phyloP scores from a whole-genome alignment of 2,113 vertebrate species.

The Aviceda subcristata region DNA sequence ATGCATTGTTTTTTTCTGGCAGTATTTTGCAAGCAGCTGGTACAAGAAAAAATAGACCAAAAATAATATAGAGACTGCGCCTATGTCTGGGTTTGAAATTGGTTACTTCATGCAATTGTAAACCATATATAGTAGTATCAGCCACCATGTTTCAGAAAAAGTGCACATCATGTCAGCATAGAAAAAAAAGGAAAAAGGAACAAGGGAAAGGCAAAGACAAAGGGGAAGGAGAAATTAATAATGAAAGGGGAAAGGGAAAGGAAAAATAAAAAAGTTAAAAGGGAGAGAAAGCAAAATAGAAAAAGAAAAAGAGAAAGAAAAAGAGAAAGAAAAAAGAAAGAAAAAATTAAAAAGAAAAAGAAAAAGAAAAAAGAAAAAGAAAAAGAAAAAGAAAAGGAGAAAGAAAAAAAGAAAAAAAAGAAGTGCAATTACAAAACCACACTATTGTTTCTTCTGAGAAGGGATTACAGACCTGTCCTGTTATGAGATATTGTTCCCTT shows the following conservation, averaged over 20 bases:
- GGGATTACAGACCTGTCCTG: neutral
- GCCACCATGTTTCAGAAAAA: neutral
- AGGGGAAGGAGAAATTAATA: neutral
- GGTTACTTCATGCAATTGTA: neutral
- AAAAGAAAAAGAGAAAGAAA: rapidly evolving
- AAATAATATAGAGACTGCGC: neutral
- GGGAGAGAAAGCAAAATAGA: too few relatives aligned
- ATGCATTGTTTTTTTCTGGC: neutral
- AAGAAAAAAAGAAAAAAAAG: neutral
- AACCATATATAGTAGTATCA: neutral
- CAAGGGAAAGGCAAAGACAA: neutral
- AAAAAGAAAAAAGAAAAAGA: rapidly evolving
- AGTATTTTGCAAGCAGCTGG: neutral
- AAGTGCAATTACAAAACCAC: neutral
- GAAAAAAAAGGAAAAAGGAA: neutral
- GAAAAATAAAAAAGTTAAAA: neutral
- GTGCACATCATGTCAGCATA: neutral
- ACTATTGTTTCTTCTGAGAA: neutral
- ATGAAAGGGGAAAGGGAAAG: too few relatives aligned
- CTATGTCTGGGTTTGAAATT: neutral
- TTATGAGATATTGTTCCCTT: neutral
- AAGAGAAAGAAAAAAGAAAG: rapidly evolving
- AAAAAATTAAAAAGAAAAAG: rapidly evolving
- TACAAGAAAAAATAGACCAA: neutral
- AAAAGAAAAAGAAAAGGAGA: too few relatives aligned